Percentiles rank a stretch among this genome's conserved stretches.
phyloP scores from a whole-genome alignment of 2,888 invertebrate species.

The Hermaeophaga mercurialis region DNA sequence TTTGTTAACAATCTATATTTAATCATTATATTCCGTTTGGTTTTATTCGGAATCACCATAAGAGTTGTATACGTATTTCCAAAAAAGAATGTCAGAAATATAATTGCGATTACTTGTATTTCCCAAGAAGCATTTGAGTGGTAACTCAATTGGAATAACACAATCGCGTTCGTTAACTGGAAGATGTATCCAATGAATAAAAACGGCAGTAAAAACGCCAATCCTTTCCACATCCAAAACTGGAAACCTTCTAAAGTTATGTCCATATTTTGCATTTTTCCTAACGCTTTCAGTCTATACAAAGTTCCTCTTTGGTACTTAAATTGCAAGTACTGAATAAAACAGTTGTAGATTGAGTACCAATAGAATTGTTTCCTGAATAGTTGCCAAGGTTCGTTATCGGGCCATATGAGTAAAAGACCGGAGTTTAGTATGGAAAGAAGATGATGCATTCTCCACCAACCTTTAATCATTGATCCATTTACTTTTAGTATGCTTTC shows the following conservation, averaged over 20 bases:
- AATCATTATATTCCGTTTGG: slow-evolving; percentile 46
- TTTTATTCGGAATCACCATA: slow-evolving; percentile 87
- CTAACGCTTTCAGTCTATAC: slow-evolving; percentile 77
- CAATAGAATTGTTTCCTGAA: slow-evolving; percentile 91
- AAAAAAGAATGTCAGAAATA: slow-evolving; percentile 85
- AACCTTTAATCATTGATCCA: slow-evolving; percentile 94
- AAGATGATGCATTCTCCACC: slow-evolving; percentile 99
- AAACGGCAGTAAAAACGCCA: slow-evolving; percentile 94
- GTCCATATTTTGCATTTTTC: slow-evolving; percentile 98
- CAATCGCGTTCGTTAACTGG: slow-evolving; percentile 93
- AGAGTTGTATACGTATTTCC: slow-evolving; percentile 90
- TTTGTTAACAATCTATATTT: slow-evolving; percentile 40
- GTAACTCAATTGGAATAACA: slow-evolving; percentile 77
- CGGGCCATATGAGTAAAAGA: slow-evolving; percentile 95
- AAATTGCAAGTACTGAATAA: slow-evolving; percentile 62
- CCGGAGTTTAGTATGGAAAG: slow-evolving; percentile 93
- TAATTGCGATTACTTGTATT: slow-evolving; percentile 77
- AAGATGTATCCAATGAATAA: slow-evolving; percentile 92
- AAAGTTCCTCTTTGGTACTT: slow-evolving; percentile 73
- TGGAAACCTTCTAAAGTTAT: slow-evolving; percentile 99
- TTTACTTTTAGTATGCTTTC: slow-evolving; percentile 98
- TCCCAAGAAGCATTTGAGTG: slow-evolving; percentile 91
- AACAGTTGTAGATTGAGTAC: slow-evolving; percentile 93
- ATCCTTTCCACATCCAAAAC: slow-evolving; percentile 99
- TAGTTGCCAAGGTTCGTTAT: slow-evolving; percentile 84